Conservation (phyloP, 1,140 invertebrate genomes). For the Aethina tumida region DNA sequence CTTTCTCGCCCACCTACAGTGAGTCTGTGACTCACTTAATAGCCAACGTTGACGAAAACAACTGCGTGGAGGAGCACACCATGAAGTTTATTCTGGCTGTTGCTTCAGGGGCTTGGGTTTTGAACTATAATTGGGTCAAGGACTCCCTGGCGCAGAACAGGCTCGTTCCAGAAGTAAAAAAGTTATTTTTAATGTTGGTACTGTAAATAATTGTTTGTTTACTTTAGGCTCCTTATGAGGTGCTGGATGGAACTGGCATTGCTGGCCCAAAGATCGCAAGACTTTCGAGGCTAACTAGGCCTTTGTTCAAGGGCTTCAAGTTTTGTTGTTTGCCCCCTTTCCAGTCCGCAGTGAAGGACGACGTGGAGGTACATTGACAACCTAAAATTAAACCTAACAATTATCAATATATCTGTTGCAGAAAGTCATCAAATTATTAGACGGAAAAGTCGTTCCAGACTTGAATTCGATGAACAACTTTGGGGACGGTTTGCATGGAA, state of each 20-base stretch:
- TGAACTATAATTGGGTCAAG: constrained; percentile 29
- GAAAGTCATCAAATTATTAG: constrained; percentile 23
- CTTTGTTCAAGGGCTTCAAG: constrained; percentile 27
- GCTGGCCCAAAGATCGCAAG: constrained; percentile 27
- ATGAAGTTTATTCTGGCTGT: constrained; percentile 33
- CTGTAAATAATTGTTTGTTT: constrained; percentile 1
- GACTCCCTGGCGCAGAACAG: constrained; percentile 26
- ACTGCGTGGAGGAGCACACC: constrained; percentile 28
- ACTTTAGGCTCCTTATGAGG: constrained; percentile 31
- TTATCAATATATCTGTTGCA: constrained; percentile 17
- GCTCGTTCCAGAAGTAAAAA: constrained; percentile 29
- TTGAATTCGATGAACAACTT: constrained; percentile 19
- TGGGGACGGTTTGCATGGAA: constrained; percentile 16
- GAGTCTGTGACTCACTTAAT: constrained; percentile 30
- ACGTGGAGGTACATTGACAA: constrained; percentile 25
- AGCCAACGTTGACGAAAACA: constrained; percentile 24
- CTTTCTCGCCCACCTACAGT: constrained; percentile 21
- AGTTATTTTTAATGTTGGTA: constrained; percentile 8
- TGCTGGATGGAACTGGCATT: constrained; percentile 24
- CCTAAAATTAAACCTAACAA: not conserved
- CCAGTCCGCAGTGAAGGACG: constrained; percentile 16
- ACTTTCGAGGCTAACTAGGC: constrained; percentile 16
- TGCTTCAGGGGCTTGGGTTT: constrained; percentile 32
- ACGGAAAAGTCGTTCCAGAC: constrained; percentile 19
- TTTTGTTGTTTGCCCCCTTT: constrained; percentile 27